phyloP scores from a whole-genome alignment of 1,140 invertebrate species.

The Chironomus striatipennis region DNA sequence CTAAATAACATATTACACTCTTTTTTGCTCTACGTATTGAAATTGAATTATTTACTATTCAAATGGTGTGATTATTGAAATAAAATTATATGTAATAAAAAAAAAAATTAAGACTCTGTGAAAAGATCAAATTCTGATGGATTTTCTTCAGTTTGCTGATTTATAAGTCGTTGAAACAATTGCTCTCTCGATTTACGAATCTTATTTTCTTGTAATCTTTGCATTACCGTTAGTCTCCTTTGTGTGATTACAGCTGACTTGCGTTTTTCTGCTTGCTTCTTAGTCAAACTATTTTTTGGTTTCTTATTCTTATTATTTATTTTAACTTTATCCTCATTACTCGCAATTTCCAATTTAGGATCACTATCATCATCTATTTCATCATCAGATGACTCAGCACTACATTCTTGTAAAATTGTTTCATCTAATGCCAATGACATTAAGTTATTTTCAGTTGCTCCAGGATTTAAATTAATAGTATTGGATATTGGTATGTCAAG shows the following conservation, averaged over 20 bases:
- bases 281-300: neutral
- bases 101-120: neutral
- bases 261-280: neutral
- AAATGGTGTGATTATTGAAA: neutral
- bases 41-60: neutral
- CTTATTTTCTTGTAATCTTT: neutral
- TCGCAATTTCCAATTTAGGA: neutral
- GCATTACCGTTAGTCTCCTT: neutral
- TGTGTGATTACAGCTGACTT: neutral
- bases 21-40: neutral
- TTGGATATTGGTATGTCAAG: neutral
- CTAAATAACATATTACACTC: neutral
- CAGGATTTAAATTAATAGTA: neutral
- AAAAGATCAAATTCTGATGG: neutral
- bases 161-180: neutral
- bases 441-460: neutral
- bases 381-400: neutral
- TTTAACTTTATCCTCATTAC: neutral
- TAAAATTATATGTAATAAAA: neutral
- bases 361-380: neutral
- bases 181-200: neutral
- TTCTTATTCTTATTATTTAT: neutral
- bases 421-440: neutral
- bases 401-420: slow-evolving; percentile 1
- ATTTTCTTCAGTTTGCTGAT: neutral